Evolutionary conservation across 1,140 invertebrate genomes (phyloP), one percentile per base, ranked within the genome.

Genomic region (Macrosteles quadrilineatus): DNA sequence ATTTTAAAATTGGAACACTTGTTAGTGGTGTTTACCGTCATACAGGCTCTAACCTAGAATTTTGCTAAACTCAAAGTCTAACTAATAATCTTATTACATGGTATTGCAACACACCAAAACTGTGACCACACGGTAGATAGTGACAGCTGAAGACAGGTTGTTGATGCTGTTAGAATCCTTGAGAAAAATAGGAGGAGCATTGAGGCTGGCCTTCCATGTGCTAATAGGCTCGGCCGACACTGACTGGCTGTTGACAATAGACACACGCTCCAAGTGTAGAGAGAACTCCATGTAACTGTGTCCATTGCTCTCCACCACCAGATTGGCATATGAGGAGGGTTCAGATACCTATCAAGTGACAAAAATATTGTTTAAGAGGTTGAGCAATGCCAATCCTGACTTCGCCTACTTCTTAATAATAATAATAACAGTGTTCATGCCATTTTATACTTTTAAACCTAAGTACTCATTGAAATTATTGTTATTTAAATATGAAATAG

Each of bases 81-180:
- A 19, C 47, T 53, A 53, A 25, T 6, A 25, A 53, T 53, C 3
- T 53, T 53, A 23, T 21, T 14, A 57, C 25, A 23, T 57, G 9
- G 9, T 57, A 29, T 23, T 23, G 21, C n/a, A 21, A 69, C 80
- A 79, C 79, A 91, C 90, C 78, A 90, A 83, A 6, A 92, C 87
- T 0, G 91, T 92, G 4, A 90, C 90, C 47, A 95, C 87, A 59
- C 91, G 85, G 79, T 93, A 95, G 6, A 91, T 90, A 50, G 91
- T 88, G 74, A 91, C 86, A 1, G 92, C 91, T 1, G 93, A 91
- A 0, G 90, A 90, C 62, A 90, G 88, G 77, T 92, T 92, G 59
- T 83, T 85, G 79, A 94, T 88, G 21, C 85, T 84, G 53, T 85
- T 81, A 9, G 85, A 83, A 74, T 89, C 86, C 19, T 83, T 82